Base-by-base conservation (phyloP, 2,797 vertebrate species). In the Protonibea diacanthus region DNA sequence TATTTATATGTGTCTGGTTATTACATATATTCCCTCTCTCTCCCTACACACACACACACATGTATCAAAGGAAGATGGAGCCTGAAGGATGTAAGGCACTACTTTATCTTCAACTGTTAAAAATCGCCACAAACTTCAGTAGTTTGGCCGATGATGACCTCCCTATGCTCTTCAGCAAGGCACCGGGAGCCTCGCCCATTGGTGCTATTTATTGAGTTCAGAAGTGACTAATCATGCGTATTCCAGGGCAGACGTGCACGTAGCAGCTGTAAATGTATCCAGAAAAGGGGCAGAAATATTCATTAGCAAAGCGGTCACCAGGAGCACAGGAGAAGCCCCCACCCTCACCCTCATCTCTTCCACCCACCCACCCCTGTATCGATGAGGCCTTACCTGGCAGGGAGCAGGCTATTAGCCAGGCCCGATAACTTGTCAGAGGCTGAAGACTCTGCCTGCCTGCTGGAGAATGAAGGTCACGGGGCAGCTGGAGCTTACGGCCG, bases 401-500 rank as follows among this genome's bases (percentile, higher is more conserved):
- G 84, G 92, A 93, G 86, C 87, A 90, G 93, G 91, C 89, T 92
- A 90, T 95, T 95, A 94, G 92, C 91, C 86, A 81, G 88, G 87
- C 88, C 94, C 87, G 89, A 96, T 96, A 96, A 95, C 95, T 96
- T 96, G 91, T 94, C 93, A 94, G 90, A 85, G 75, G 85, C 88
- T 40, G 77, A 87, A 73, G 94, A 91, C 75, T 92, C 91, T 88
- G 86, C 76, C 90, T 87, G 75, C 86, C 88, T 71, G 86, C 88
- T 92, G 91, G 94, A 94, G 96, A 95, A 94, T 92, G 93, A 96
- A 96, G 95, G 95, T 96, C 92, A 91, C 52, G 64, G 81, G 86
- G 90, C 86, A 78, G 85, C 87, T 93, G 94, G 93, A 91, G 93
- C 91, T 91, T 94, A 93, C 86, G 93, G 89, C 89, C 78, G 87